phyloP scores from a whole-genome alignment of 2,797 vertebrate genomes.

The Phoeniculus purpureus region DNA sequence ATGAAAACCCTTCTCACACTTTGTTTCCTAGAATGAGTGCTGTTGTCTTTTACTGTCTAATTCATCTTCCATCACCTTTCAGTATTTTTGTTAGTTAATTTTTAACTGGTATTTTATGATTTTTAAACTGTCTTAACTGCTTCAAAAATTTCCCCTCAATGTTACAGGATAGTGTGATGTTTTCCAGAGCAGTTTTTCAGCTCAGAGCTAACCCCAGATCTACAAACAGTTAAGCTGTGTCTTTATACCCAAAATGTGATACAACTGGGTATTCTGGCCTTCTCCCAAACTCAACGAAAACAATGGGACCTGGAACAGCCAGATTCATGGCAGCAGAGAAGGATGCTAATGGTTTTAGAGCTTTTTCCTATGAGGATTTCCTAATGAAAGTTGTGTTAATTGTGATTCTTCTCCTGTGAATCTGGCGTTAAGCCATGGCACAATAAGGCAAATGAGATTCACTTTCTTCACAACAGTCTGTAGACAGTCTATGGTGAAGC shows the following conservation, averaged over 20 bases:
- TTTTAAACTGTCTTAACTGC: not conserved
- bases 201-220: not conserved
- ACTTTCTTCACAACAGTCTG: not conserved
- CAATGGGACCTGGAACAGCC: not conserved
- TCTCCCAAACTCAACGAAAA: not conserved
- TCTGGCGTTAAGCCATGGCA: not conserved
- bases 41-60: not conserved
- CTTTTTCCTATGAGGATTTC: not conserved
- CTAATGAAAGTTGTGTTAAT: not conserved
- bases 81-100: not conserved
- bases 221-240: not conserved
- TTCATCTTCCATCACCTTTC: not conserved
- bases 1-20: not conserved
- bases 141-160: not conserved
- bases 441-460: not conserved
- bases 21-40: not conserved
- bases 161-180: not conserved
- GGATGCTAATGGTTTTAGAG: not conserved
- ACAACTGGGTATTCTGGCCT: not conserved
- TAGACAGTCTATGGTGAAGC: not conserved
- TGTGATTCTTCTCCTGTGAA: not conserved
- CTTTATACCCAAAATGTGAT: not conserved
- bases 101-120: not conserved
- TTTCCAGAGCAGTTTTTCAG: not conserved
- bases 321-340: not conserved